These are phyloP conservation scores for Eumeta japonica DNA, from an alignment of 1,140 invertebrate genomes.

Conservation along the genomic window DNA sequence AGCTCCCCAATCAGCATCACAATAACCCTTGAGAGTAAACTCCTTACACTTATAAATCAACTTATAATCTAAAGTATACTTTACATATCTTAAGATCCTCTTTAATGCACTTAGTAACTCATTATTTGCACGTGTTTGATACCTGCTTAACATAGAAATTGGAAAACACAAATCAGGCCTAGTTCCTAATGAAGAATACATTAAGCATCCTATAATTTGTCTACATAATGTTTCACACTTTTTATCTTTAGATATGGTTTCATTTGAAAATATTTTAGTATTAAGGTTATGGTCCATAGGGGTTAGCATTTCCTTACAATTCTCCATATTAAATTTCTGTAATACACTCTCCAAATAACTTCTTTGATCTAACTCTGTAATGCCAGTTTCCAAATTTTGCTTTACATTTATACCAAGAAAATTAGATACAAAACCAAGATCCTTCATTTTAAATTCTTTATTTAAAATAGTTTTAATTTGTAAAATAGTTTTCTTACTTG, in stretches of 20 bases:
- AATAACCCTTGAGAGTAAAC: conserved; percentile 15
- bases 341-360: conserved; percentile 31
- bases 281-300: conserved; percentile 28
- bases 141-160: conserved; percentile 5
- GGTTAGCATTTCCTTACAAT: conserved; percentile 26
- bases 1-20: conserved; percentile 30
- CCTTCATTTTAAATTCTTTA: conserved; percentile 37
- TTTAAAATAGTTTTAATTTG: conserved; percentile 23
- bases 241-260: neutral
- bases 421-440: conserved; percentile 20
- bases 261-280: conserved; percentile 3
- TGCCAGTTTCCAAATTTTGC: conserved; percentile 18
- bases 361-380: conserved; percentile 23
- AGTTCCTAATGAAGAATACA: conserved; percentile 5
- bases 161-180: conserved; percentile 6
- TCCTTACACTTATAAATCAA: conserved; percentile 16
- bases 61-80: conserved; percentile 12
- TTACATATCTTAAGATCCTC: conserved; percentile 1
- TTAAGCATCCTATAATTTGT: conserved; percentile 4
- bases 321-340: conserved; percentile 29
- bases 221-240: conserved; percentile 4
- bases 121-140: conserved; percentile 2
- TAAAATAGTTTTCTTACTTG: conserved; percentile 14
- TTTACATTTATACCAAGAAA: conserved; percentile 34
- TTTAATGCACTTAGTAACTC: neutral